phyloP scores from a whole-genome alignment of 2,888 invertebrate species.

The Sympetrum striolatum region DNA sequence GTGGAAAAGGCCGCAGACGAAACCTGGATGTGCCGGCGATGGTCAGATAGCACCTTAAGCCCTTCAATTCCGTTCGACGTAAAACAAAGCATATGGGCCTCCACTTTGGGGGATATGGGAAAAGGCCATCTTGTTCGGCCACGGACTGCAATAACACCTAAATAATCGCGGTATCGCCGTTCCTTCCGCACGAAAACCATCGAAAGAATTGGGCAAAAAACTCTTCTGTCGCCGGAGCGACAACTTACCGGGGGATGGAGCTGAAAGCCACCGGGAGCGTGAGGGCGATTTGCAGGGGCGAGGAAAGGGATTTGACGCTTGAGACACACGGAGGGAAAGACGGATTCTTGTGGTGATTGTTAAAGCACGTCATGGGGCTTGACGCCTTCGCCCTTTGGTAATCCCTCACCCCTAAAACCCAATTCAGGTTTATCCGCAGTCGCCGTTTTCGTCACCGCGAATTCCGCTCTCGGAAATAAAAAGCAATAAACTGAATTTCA shows the following conservation, averaged over 20 bases:
- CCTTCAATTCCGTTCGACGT: background rate
- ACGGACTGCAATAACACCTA: background rate
- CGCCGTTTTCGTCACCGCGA: too few relatives aligned
- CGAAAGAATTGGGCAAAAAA: background rate
- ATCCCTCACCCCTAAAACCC: background rate
- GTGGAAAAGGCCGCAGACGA: background rate
- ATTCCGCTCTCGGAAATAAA: too few relatives aligned
- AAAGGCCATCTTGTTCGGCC: background rate
- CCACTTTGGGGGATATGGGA: background rate
- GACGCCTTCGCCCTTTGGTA: background rate
- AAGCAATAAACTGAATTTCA: too few relatives aligned
- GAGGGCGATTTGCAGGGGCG: background rate
- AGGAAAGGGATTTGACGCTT: background rate
- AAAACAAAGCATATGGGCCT: background rate
- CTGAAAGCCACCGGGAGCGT: background rate
- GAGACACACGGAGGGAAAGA: background rate
- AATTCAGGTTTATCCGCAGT: too few relatives aligned
- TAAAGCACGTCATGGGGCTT: slow-evolving; percentile 14
- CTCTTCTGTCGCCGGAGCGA: background rate
- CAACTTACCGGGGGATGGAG: too few relatives aligned
- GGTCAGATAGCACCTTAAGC: background rate
- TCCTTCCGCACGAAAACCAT: background rate
- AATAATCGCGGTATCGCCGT: background rate
- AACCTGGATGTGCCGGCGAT: background rate
- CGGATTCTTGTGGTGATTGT: slow-evolving; percentile 14